These are phyloP conservation scores for Setophaga petechia DNA, from an alignment of 2,113 vertebrate species.

Conservation along the genomic window DNA sequence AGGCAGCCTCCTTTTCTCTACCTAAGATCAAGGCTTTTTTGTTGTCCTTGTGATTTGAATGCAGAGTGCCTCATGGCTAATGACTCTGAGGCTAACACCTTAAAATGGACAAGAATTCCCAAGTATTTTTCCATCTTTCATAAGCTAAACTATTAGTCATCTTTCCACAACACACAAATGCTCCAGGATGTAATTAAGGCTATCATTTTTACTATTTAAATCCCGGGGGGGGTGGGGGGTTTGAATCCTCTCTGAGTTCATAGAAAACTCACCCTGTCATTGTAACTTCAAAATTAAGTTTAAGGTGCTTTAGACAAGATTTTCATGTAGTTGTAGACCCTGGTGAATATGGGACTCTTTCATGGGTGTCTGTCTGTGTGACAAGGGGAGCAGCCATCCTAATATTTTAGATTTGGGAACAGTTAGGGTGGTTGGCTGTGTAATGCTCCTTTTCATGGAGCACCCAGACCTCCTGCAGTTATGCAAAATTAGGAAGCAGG, in stretches of 20 bases:
- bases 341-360: neutral
- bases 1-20: neutral
- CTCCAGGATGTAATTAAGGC: neutral
- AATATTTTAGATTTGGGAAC: neutral
- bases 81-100: neutral
- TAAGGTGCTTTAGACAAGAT: neutral
- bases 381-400: neutral
- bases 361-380: neutral
- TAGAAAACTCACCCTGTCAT: accelerated
- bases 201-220: neutral
- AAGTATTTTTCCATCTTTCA: neutral
- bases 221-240: accelerated
- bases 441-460: neutral
- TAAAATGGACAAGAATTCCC: neutral
- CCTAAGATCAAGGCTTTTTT: neutral
- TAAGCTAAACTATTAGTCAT: neutral
- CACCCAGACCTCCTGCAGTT: neutral
- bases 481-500: neutral
- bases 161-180: neutral
- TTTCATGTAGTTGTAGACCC: neutral
- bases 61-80: neutral
- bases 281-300: neutral
- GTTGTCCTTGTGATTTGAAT: neutral
- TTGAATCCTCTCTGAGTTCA: neutral
- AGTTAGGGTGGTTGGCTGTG: neutral